Evolutionary conservation across 2,888 invertebrate genomes (phyloP).

Genomic region (Thysanoteuthis rhombus): DNA sequence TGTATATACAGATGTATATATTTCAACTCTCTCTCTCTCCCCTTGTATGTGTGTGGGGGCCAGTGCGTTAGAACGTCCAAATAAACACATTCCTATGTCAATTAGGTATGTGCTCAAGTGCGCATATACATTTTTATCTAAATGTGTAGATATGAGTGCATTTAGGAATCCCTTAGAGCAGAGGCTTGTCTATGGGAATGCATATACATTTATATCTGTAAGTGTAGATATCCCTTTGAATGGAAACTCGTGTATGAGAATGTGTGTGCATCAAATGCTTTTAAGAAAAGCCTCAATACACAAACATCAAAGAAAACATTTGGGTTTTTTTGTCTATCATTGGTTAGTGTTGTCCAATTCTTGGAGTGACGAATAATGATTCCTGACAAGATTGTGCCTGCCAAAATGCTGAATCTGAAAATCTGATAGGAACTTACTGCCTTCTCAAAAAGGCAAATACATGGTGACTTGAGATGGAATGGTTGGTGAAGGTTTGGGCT

Average conservation of each 20-base stretch:
- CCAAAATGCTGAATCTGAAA: conserved; percentile 12
- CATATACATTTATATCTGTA: neutral
- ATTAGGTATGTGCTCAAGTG: neutral
- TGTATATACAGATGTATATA: neutral
- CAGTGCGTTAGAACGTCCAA: neutral
- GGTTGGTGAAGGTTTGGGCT: neutral
- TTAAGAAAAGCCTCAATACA: neutral
- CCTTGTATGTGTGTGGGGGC: neutral
- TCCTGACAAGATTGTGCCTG: neutral
- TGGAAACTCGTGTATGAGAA: neutral
- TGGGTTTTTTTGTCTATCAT: neutral
- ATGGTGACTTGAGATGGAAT: neutral
- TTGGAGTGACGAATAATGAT: neutral
- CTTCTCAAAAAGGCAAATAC: neutral
- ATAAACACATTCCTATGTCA: neutral
- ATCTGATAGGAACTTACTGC: neutral
- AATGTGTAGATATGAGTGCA: neutral
- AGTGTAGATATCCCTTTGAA: neutral
- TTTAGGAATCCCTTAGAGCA: too few relatives aligned
- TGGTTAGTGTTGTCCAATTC: neutral
- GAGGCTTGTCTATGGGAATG: neutral
- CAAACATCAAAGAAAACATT: neutral
- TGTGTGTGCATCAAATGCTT: neutral
- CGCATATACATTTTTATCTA: neutral
- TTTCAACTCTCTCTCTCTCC: neutral